phyloP scores from a whole-genome alignment of 2,888 invertebrate genomes.

The Pseudanteris insignis region DNA sequence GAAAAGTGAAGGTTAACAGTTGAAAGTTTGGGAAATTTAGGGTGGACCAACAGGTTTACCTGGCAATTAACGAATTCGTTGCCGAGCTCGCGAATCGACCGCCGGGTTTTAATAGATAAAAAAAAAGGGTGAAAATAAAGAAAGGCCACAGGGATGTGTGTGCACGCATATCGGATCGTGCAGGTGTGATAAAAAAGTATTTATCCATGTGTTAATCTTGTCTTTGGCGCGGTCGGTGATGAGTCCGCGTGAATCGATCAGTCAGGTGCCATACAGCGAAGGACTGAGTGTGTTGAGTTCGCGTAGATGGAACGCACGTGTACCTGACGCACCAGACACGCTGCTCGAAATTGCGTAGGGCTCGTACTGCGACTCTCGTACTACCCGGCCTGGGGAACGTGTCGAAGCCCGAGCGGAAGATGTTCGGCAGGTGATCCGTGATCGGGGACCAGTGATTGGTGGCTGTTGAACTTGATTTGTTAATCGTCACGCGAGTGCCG shows the following conservation, averaged over 20 bases:
- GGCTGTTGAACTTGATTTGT: neutral
- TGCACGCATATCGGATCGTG: constrained; percentile 20
- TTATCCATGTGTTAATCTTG: constrained; percentile 27
- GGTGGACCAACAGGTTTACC: no score
- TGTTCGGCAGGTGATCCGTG: constrained; percentile 14
- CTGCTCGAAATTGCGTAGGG: neutral
- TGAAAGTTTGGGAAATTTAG: no score
- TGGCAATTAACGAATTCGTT: no score
- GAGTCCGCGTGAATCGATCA: constrained; percentile 46
- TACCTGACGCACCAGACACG: constrained; percentile 7
- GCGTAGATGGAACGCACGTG: constrained; percentile 28
- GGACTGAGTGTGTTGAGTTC: constrained; percentile 14
- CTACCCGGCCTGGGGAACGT: no score
- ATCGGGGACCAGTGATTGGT: constrained; percentile 11
- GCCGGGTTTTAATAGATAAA: no score
- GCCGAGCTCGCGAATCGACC: no score
- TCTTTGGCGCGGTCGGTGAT: constrained; percentile 28
- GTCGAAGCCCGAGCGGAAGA: no score
- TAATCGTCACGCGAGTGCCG: neutral
- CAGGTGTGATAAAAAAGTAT: constrained; percentile 29
- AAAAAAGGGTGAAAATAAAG: no score
- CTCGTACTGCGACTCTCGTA: no score
- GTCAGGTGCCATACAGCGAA: constrained; percentile 28
- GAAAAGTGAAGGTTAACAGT: no score
- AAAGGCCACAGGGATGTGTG: constrained; percentile 24